These are phyloP conservation scores for Siniperca undulata DNA, from an alignment of 2,797 vertebrate genomes.

Conservation along the genomic window DNA sequence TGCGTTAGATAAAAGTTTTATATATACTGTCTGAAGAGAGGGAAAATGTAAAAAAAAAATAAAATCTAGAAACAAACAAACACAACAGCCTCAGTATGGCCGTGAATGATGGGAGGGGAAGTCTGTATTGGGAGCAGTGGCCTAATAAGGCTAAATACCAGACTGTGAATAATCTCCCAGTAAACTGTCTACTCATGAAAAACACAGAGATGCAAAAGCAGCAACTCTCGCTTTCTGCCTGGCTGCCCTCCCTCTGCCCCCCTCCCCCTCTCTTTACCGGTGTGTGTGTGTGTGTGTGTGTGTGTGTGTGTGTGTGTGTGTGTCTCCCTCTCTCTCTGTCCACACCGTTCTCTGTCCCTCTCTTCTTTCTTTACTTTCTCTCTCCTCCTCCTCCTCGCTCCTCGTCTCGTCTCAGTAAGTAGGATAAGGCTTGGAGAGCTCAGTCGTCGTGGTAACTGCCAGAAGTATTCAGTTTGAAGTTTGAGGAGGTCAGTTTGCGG, in stretches of 20 bases:
- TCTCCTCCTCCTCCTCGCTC: constrained; percentile 58
- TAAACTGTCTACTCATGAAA: constrained; percentile 83
- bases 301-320: constrained; percentile 17
- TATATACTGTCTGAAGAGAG: neutral
- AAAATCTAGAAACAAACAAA: constrained; percentile 40
- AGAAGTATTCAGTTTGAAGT: constrained; percentile 99
- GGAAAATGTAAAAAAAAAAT: constrained; percentile 8
- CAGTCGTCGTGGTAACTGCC: constrained; percentile 99
- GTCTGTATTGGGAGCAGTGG: constrained; percentile 57
- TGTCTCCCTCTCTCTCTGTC: constrained; percentile 26
- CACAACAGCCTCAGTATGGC: constrained; percentile 29
- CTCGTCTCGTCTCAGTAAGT: constrained; percentile 89
- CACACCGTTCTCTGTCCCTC: constrained; percentile 43
- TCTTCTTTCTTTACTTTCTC: constrained; percentile 60
- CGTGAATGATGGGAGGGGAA: constrained; percentile 48
- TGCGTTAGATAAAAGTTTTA: constrained; percentile 6
- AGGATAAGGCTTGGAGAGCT: constrained; percentile 96
- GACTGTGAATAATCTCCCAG: constrained; percentile 80
- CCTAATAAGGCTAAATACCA: constrained; percentile 80
- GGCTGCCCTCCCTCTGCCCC: constrained; percentile 37
- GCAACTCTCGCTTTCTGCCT: constrained; percentile 80
- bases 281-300: too few species aligned
- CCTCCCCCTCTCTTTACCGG: neutral
- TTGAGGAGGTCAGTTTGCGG: constrained; percentile 97
- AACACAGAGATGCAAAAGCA: constrained; percentile 80